Base-by-base conservation (phyloP, 2,113 vertebrate genomes). In the Sphaerodactylus townsendi region DNA sequence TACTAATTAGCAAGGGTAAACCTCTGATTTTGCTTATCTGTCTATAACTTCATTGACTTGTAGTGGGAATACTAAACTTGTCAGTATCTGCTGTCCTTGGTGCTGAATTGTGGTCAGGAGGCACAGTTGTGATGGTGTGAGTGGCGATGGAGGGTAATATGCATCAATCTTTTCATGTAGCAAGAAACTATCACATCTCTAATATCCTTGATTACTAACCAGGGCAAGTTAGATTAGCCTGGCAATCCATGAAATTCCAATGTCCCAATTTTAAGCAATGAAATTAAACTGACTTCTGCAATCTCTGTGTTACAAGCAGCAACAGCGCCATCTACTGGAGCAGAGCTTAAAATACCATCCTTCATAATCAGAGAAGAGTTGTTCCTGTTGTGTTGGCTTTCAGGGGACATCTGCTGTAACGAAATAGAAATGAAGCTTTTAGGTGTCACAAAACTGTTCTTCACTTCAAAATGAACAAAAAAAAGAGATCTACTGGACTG, bases 321-420 rank as follows among this genome's bases (percentile, higher is more conserved):
- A 90, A 88, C 74, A 93, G 85, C 90, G 93, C 93, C 96, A 95
- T 87, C 96, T 96, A 94, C 83, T 92, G 96, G 93, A 30, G 15
- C 53, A 2, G 2, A 33, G 19, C 2, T 30, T 76, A 19, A 90
- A 93, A 28, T 86, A 85, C 83, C 70, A 33, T 19, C 76, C 33
- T 41, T 11, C 35, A 23, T 46, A 50, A 68, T 23, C 72, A 65
- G 23, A 35, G 30, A 10, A 39, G 23, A 25, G 23, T 35, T 3
- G 1, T 44, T 46, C 72, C 8, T 30, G 9, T 33, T 30, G 9
- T 33, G 17, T 37, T 46, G 10, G 10, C 8, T 82, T 30, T 62
- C n/a, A 64, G 13, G 15, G 6, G 10, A 62, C 19, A 33, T 66
- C 10, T 21, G 10, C 39, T 83, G 66, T 14, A 71, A 56, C 5